Conservation (phyloP, 2,113 vertebrate genomes). For the Synodontis membranacea region DNA sequence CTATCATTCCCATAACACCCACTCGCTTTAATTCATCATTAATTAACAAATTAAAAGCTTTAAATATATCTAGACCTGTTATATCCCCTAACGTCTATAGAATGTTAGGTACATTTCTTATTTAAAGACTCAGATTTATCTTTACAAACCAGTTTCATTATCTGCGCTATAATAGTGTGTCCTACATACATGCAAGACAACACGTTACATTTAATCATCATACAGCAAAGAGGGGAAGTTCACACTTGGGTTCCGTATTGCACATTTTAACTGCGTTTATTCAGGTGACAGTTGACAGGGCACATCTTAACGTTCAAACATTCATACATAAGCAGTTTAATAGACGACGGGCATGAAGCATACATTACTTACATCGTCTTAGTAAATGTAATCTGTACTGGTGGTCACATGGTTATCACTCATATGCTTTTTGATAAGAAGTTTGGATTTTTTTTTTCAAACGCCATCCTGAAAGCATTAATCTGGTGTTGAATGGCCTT, state of each 20-base stretch:
- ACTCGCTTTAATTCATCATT: too few species aligned
- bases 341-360: background rate
- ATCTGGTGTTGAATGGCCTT: background rate
- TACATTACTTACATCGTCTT: background rate
- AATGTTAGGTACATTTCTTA: background rate
- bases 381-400: background rate
- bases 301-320: background rate
- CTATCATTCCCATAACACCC: too few species aligned
- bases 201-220: background rate
- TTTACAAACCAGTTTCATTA: too few species aligned
- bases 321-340: background rate
- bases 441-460: background rate
- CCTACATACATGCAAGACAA: background rate
- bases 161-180: too few species aligned
- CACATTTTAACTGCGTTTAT: background rate
- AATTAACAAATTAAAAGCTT: too few species aligned
- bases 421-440: background rate
- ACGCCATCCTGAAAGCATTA: background rate
- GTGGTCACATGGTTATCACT: background rate
- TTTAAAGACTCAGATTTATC: background rate
- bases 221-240: background rate
- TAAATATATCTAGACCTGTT: background rate
- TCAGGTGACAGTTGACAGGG: background rate
- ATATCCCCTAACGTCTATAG: background rate
- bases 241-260: background rate